Percentiles rank a stretch among this genome's conserved stretches.
Evolutionary conservation across 2,113 vertebrate species (phyloP).

Genomic region (Macquaria ambigua): DNA sequence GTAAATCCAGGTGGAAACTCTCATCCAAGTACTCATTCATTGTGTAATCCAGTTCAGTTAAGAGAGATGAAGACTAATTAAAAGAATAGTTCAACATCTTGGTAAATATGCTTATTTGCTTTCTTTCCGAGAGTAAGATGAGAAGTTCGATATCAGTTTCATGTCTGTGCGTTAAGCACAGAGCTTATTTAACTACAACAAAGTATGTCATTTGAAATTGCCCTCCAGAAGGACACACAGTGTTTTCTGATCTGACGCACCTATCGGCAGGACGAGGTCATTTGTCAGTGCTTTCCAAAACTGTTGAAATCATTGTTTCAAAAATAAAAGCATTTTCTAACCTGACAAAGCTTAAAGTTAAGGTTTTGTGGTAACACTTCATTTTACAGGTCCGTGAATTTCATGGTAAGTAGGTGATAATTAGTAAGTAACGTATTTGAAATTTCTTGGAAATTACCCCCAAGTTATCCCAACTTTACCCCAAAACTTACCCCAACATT

Average conservation of each 20-base stretch:
- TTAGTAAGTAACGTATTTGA: no score
- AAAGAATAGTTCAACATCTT: background rate
- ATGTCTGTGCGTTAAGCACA: background rate
- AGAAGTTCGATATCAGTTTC: background rate
- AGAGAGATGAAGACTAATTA: background rate
- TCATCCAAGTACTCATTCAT: background rate
- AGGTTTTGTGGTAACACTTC: no score
- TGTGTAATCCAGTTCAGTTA: background rate
- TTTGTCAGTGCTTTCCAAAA: background rate
- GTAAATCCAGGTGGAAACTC: slow-evolving; percentile 33
- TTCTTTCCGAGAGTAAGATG: background rate
- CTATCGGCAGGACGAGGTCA: background rate
- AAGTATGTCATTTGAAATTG: no score
- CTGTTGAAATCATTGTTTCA: background rate
- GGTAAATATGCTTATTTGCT: background rate
- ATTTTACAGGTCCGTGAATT: no score
- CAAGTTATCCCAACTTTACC: no score
- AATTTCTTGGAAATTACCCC: no score
- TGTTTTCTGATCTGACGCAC: no score
- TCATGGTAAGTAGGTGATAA: no score
- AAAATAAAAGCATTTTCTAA: background rate
- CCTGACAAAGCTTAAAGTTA: background rate
- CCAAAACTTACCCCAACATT: no score
- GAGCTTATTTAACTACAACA: no score
- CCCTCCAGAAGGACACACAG: no score